Evolutionary conservation across 2,113 vertebrate genomes (phyloP).

Genomic region (Sorex fumeus): DNA sequence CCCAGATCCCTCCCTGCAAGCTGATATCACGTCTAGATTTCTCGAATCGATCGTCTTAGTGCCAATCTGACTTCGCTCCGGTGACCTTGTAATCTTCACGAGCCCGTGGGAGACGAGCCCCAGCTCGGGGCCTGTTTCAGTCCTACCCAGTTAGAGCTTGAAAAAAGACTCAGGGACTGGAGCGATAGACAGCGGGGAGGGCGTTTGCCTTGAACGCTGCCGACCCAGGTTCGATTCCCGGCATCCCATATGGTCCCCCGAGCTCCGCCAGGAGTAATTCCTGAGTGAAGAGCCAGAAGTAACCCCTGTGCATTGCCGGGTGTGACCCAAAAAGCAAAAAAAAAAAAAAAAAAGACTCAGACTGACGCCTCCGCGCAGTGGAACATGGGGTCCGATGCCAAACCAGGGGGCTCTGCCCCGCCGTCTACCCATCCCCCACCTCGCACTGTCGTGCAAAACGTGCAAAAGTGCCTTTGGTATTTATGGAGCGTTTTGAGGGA

Average conservation of each 20-base stretch:
- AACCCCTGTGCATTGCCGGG: too few species aligned
- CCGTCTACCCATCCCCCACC: not conserved
- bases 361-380: not conserved
- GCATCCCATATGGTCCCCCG: too few species aligned
- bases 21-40: not conserved
- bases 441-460: not conserved
- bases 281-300: too few species aligned
- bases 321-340: too few species aligned
- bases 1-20: too few species aligned
- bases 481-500: slow-evolving; percentile 6
- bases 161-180: not conserved
- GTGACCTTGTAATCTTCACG: not conserved
- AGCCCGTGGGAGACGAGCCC: too few species aligned
- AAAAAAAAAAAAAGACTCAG: not conserved
- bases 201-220: too few species aligned
- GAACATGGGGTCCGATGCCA: not conserved
- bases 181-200: too few species aligned
- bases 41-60: not conserved
- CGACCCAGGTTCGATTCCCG: too few species aligned
- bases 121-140: too few species aligned
- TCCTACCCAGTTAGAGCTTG: not conserved
- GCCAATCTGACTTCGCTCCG: not conserved
- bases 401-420: not conserved
- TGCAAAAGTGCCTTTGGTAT: not conserved
- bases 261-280: too few species aligned